Conservation (phyloP, 1,140 invertebrate species). For the Stegodyphus dumicola region DNA sequence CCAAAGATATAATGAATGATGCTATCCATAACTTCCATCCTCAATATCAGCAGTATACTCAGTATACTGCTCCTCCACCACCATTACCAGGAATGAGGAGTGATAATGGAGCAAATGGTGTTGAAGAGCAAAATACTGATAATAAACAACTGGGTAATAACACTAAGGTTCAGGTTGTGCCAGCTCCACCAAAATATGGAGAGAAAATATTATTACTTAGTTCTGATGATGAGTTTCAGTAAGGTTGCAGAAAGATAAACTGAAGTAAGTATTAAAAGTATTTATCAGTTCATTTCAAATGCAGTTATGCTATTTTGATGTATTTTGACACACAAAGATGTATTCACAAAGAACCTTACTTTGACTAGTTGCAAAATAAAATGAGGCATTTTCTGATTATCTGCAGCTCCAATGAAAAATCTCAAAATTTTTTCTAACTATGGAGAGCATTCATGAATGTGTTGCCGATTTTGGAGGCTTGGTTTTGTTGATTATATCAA, state of each 20-base stretch:
- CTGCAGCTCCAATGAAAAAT: too few species aligned
- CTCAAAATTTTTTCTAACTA: too few species aligned
- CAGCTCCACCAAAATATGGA: conserved; percentile 76
- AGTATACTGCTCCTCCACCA: conserved; percentile 85
- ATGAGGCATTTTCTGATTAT: too few species aligned
- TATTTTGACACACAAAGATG: too few species aligned
- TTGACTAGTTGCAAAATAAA: too few species aligned
- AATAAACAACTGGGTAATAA: conserved; percentile 21
- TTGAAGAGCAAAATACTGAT: conserved; percentile 50
- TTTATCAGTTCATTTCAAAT: too few species aligned
- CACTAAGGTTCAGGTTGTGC: conserved; percentile 54
- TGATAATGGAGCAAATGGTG: conserved; percentile 27
- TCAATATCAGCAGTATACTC: conserved; percentile 99
- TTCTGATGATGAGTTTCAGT: conserved; percentile 97
- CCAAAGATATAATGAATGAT: conserved; percentile 99
- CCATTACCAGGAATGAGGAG: conserved; percentile 54
- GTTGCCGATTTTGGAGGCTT: too few species aligned
- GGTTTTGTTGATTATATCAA: too few species aligned
- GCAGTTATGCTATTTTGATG: too few species aligned
- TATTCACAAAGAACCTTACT: too few species aligned
- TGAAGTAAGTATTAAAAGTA: too few species aligned
- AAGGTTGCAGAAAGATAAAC: conserved; percentile 60
- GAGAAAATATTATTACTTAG: conserved; percentile 96
- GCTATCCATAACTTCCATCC: conserved; percentile 99
- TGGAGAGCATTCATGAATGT: too few species aligned